Evolutionary conservation across 2,797 vertebrate species (phyloP).

Genomic region (Remorina albescens): DNA sequence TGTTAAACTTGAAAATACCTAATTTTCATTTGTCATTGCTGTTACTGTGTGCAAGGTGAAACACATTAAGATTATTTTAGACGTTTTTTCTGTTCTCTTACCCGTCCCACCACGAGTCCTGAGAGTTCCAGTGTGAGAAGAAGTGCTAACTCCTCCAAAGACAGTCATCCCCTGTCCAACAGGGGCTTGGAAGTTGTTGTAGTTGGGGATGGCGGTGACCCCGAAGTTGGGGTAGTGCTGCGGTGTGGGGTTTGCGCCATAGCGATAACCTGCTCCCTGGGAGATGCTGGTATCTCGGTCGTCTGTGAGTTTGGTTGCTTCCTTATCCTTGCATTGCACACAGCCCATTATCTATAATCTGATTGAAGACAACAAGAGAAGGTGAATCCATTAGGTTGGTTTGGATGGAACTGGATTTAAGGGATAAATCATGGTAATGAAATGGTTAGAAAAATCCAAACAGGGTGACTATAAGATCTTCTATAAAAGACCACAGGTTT

Average conservation of each 20-base stretch:
- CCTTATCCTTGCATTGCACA: constrained; percentile 99
- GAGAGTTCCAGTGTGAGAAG: constrained; percentile 92
- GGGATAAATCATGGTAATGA: neutral
- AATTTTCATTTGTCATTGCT: neutral
- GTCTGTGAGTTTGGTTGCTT: constrained; percentile 95
- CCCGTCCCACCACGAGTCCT: constrained; percentile 93
- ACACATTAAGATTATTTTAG: too few species aligned
- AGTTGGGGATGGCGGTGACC: constrained; percentile 94
- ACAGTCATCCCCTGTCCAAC: constrained; percentile 91
- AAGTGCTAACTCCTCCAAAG: constrained; percentile 94
- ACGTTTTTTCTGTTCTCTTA: constrained; percentile 63
- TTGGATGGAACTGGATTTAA: neutral
- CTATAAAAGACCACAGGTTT: neutral
- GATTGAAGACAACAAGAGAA: constrained; percentile 57
- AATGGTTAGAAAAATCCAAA: neutral
- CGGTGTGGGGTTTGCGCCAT: constrained; percentile 92
- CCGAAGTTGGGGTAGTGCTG: constrained; percentile 93
- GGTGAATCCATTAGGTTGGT: neutral
- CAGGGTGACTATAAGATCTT: neutral
- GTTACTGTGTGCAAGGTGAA: too few species aligned
- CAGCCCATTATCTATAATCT: constrained; percentile 99
- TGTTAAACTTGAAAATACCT: neutral
- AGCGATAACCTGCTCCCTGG: constrained; percentile 91
- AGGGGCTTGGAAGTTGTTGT: constrained; percentile 94
- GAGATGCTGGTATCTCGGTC: constrained; percentile 90